Base-by-base conservation (phyloP, 2,888 invertebrate genomes). In the Euplexia lucipara region DNA sequence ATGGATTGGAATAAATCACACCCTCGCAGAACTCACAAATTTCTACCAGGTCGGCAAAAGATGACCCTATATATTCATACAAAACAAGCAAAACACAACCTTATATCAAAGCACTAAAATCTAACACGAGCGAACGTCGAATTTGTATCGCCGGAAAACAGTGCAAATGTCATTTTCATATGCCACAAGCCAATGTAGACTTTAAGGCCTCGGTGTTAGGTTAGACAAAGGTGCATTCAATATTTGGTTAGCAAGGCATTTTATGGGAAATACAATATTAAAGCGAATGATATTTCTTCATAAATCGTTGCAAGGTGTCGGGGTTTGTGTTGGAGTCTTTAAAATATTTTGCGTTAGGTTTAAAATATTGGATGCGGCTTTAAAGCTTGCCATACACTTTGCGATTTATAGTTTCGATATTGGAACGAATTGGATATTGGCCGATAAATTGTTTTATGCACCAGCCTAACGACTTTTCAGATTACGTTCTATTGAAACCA, bases 281-380 rank as follows among this genome's bases (percentile, higher is more conserved):
- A 83, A 84, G 79, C 74, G 84, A 83, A 86, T 86, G 83, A 87
- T 89, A 86, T 89, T 86, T 85, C 86, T 86, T 83, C 86, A 87
- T 89, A 89, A 87, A 90, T 88, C 85, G 82, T 66, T 71, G 65
- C 59, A 70, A 87, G 83, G 85, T 85, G 86, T 76, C 73, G 78
- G 72, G 34, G 78, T 70, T 81, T 81, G 77, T 60, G 70, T 68
- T n/a, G n/a, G 70, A 58, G 72, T 71, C 76, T 79, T 70, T 74
- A 64, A 78, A 76, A 79, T 82, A 78, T 84, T 76, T 74, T 76
- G 72, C 72, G 66, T 66, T 71, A 37, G 61, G 39, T 77, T 77
- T 81, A 76, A 76, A 71, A 76, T 73, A 70, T 78, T 67, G 68
- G 57, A 63, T 58, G 61, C 61, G 56, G 64, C 35, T 80, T 56